Percentiles rank a stretch among this genome's conserved stretches.
phyloP scores from a whole-genome alignment of 2,888 invertebrate genomes.

The Yponomeuta sedellus region DNA sequence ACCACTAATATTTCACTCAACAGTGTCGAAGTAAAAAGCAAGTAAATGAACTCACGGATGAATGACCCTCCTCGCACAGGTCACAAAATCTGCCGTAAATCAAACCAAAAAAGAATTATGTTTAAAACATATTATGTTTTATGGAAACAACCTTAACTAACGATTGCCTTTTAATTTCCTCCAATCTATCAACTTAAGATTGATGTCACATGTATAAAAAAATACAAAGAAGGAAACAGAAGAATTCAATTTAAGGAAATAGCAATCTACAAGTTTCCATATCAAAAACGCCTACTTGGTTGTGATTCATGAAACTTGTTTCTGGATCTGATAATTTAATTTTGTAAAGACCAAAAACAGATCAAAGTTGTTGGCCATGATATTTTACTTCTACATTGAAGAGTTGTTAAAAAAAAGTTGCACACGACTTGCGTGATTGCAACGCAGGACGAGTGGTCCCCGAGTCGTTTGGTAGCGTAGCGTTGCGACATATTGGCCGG shows the following conservation, averaged over 20 bases:
- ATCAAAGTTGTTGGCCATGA: constrained; percentile 55
- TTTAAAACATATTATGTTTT: background rate
- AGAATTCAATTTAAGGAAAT: constrained; percentile 26
- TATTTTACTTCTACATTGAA: constrained; percentile 50
- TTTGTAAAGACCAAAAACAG: background rate
- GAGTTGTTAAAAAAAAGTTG: constrained; percentile 41
- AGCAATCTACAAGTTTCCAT: constrained; percentile 61
- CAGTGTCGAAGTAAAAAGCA: background rate
- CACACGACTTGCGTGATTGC: background rate
- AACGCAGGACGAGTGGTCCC: constrained; percentile 10
- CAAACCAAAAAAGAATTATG: background rate
- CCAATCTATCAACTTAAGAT: background rate
- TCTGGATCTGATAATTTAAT: constrained; percentile 20
- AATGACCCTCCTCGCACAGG: background rate
- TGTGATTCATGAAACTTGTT: constrained; percentile 52
- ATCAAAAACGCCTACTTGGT: constrained; percentile 51
- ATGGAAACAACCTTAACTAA: background rate
- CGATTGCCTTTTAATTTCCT: constrained; percentile 6
- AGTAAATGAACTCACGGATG: constrained; percentile 3
- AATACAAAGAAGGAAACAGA: constrained; percentile 3
- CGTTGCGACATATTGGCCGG: constrained; percentile 50
- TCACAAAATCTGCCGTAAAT: background rate
- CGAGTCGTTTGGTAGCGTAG: background rate
- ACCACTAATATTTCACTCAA: constrained; percentile 3
- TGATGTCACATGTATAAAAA: background rate